phyloP scores from a whole-genome alignment of 2,113 vertebrate species.

The Mus pahari region DNA sequence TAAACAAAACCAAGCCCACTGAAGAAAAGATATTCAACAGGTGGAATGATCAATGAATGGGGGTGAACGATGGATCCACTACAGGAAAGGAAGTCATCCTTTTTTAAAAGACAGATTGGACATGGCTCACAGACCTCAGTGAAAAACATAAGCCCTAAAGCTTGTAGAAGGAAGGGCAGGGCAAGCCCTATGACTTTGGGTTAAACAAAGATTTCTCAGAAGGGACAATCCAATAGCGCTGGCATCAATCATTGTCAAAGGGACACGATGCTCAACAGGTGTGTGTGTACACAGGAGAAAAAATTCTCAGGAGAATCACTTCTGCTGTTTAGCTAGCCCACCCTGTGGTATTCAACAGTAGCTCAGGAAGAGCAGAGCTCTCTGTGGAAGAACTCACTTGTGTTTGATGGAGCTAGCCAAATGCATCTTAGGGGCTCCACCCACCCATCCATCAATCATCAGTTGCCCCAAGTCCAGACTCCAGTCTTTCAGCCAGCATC shows the following conservation, averaged over 20 bases:
- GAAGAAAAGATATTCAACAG: neutral
- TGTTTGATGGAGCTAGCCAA: neutral
- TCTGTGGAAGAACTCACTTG: neutral
- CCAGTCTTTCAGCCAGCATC: too few relatives aligned
- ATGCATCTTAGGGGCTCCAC: neutral
- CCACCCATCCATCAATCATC: neutral
- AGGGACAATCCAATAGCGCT: neutral
- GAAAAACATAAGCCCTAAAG: neutral
- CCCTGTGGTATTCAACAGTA: neutral
- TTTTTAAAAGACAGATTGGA: slow-evolving; percentile 26
- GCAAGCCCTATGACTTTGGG: neutral
- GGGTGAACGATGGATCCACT: neutral
- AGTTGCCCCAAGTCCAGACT: neutral
- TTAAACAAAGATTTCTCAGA: slow-evolving; percentile 8
- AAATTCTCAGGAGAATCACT: neutral
- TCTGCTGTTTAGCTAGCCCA: neutral
- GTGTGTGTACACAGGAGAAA: neutral
- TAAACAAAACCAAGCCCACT: neutral
- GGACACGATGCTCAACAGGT: neutral
- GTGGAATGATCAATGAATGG: neutral
- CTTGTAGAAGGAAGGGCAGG: neutral
- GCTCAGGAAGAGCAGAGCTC: neutral
- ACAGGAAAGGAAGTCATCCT: neutral
- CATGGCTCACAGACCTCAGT: neutral
- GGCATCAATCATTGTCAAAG: neutral